Base-by-base conservation (phyloP, 2,113 vertebrate genomes). In the Australoheros scitulus region DNA sequence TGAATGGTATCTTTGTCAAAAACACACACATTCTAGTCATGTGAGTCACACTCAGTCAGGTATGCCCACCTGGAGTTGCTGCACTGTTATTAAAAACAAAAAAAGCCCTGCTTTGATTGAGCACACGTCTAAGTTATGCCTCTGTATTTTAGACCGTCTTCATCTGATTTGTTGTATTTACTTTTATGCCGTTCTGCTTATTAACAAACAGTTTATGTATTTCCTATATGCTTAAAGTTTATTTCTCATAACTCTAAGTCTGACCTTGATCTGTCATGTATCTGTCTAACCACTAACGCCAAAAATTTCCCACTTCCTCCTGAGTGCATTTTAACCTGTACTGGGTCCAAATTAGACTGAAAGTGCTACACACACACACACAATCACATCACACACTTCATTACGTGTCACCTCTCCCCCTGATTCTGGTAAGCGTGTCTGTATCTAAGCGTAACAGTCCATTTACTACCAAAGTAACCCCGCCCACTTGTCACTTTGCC, bases 361-460 rank as follows among this genome's bases (percentile, higher is more conserved):
- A 70, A 52, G 32, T 3, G 20, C 61, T 32, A 68, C 80, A 85
- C 57, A 77, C 81, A 26, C 80, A 50, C 83, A 52, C 57, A 82
- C 58, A 83, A 26, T 26, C 26, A 26, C 26, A 43, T 75, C 52
- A 76, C 79, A 60, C 38, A 60, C 52, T 61, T 80, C 76, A 38
- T 50, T 89, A 87, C 88, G 87, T 90, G 79, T 92, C 91, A 94
- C 90, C 91, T 88, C 91, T 93, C 88, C 75, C 63, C 87, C 76
- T 83, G 89, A 92, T 97, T 97, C 97, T 97, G 96, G 96, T 97
- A 97, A 97, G 95, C 95, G 94, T 92, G 88, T 94, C 91, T 93
- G 72, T 83, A 65, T 89, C 32, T 89, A 83, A 55, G 85, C 90
- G 88, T 81, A 93, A 93, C 89, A 93, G 91, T 92, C 88, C 93